Base-by-base conservation (phyloP, 2,797 vertebrate genomes). In the Staurois parvus region DNA sequence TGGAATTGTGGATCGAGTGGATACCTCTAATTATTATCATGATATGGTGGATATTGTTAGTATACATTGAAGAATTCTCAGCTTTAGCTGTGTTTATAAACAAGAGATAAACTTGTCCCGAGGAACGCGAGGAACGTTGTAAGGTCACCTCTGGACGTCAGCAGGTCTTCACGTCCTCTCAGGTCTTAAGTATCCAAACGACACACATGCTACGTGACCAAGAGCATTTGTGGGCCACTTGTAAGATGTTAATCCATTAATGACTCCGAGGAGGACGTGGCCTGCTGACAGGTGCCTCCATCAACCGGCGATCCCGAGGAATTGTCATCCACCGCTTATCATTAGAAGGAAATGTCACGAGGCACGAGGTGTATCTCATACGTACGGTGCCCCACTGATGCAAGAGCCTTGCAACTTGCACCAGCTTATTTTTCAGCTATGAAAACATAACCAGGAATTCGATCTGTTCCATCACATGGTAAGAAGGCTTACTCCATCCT, bases 391-490 rank as follows among this genome's bases (percentile, higher is more conserved):
- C 66, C 13, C 10, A 19, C 82, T 79, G 68, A 79, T 79, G 76
- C 48, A 84, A 78, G 34, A 42, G 11, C 24, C 42, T 0, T 4
- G 59, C 28, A 81, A 59, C 66, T 40, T 2, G 11, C 26, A 13
- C 3, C 1, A 48, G 66, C 28, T 37, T 81, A 86, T 86, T 86
- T n/a, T 79, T 34, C 26, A 72, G 79, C 66, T 21, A 19, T 32
- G 45, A 56, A 37, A 15, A 32, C 19, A 34, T 42, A n/a, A 42
- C 17, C 13, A 82, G 62, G 79, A 81, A 85, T 86, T 12, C 42
- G 17, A 56, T 81, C 64, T 74, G 15, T 64, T 72, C 79, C 78
- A 70, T 86, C 79, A 81, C 84, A 81, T 81, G 72, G 17, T 26
- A 40, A 82, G 52, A 24, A 24, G 19, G 24, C 21, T 30, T 70